A percentile compares a stretch with the other conserved stretches of the same genome.
phyloP scores from a whole-genome alignment of 1,140 invertebrate species.

The Cyrtorhinus lividipennis region DNA sequence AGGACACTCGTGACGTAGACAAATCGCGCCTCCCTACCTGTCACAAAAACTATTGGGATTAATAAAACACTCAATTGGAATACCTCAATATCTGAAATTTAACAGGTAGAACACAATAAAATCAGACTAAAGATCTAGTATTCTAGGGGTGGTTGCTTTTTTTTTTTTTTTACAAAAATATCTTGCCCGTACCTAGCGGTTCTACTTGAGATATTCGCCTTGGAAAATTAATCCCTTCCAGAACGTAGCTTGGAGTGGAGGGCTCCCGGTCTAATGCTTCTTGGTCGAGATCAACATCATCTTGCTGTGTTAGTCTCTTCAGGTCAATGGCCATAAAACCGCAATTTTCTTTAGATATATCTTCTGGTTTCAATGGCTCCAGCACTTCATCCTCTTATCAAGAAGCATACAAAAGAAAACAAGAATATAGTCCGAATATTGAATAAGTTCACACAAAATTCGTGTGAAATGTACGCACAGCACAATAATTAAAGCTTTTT shows the following conservation, averaged over 20 bases:
- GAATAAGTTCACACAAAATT: too few relatives aligned
- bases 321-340: neutral
- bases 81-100: too few relatives aligned
- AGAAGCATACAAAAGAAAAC: neutral
- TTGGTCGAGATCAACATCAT: neutral
- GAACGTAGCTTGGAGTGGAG: neutral
- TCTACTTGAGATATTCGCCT: neutral
- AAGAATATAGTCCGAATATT: neutral
- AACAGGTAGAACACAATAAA: too few relatives aligned
- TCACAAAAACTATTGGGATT: too few relatives aligned
- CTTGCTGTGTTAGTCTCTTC: neutral
- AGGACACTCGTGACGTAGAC: constrained; percentile 2
- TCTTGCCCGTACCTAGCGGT: neutral
- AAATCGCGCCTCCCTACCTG: constrained; percentile 11
- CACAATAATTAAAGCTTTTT: too few relatives aligned
- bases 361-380: neutral
- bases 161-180: too few relatives aligned
- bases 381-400: neutral
- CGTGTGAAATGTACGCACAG: too few relatives aligned
- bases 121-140: too few relatives aligned
- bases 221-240: neutral
- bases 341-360: neutral
- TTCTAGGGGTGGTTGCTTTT: too few relatives aligned
- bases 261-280: neutral
- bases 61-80: too few relatives aligned